phyloP scores from a whole-genome alignment of 2,113 vertebrate genomes.

The Toxotes jaculatrix region DNA sequence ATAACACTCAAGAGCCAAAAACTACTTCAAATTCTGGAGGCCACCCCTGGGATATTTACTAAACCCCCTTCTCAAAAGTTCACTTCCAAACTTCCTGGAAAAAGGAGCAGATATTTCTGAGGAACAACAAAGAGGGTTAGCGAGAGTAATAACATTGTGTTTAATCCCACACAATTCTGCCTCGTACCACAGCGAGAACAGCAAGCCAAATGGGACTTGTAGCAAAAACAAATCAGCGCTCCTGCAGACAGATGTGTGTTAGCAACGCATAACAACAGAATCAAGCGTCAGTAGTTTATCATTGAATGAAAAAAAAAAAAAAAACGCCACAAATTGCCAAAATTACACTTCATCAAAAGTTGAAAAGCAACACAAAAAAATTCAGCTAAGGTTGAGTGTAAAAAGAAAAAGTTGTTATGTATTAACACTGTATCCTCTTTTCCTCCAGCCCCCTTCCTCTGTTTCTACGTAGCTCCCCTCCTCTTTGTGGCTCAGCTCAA shows the following conservation, averaged over 20 bases:
- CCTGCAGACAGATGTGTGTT: slow-evolving; percentile 40
- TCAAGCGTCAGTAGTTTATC: slow-evolving; percentile 23
- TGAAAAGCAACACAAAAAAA: neutral
- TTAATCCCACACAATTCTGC: slow-evolving; percentile 68
- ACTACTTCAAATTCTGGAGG: slow-evolving; percentile 60
- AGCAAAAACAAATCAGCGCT: slow-evolving; percentile 58
- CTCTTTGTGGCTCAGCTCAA: slow-evolving; percentile 58
- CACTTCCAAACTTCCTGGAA: slow-evolving; percentile 78
- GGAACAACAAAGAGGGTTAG: slow-evolving; percentile 75
- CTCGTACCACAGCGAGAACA: slow-evolving; percentile 40
- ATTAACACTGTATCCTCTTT: neutral
- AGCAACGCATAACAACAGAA: slow-evolving; percentile 14
- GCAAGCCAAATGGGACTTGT: slow-evolving; percentile 25
- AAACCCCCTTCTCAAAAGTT: slow-evolving; percentile 73
- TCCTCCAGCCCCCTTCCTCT: slow-evolving; percentile 20
- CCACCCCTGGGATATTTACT: slow-evolving; percentile 69
- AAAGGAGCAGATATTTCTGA: slow-evolving; percentile 60
- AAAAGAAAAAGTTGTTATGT: slow-evolving; percentile 5
- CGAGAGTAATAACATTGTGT: slow-evolving; percentile 65
- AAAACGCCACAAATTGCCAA: neutral
- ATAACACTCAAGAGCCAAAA: slow-evolving; percentile 58
- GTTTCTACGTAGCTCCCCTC: slow-evolving; percentile 32
- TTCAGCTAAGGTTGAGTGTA: neutral
- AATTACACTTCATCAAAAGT: neutral
- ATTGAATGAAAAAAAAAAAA: neutral